Evolutionary conservation across 2,113 vertebrate genomes (phyloP), one percentile per base, ranked within the genome.

Genomic region (Nothoprocta pentlandii): DNA sequence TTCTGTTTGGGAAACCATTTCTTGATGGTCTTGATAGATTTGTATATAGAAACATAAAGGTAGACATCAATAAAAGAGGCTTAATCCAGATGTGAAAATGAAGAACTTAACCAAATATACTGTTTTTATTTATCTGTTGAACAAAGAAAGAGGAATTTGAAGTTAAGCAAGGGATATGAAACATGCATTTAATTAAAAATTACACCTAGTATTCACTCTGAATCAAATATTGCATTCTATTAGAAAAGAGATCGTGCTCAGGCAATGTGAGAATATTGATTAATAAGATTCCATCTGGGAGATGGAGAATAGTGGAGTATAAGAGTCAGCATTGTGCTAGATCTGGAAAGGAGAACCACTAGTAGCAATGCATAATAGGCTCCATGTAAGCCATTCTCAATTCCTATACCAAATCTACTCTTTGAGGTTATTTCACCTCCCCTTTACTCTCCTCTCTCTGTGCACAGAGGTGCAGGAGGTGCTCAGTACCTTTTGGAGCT

Each of bases 11-110:
- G 90, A 92, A 97, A 94, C 67, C 63, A 93, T 94, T 97, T 97
- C 94, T 94, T 96, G 95, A 95, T 93, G 90, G 96, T 93, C 94
- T 91, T 96, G 95, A 90, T 96, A 95, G 87, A 95, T 95, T 95
- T 93, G 91, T 88, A 92, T 56, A 87, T 58, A 82, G 88, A 93
- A 95, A 85, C 32, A 80, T 66, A 92, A 91, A 95, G 71, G 84
- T 51, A 91, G 71, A 58, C 56, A 80, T 68, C 81, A 94, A 82
- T 81, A 81, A 87, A 67, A 91, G 21, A 93, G 25, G 36, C 25
- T 92, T 93, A 93, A 70, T 80, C 67, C 87, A 87, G 51, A 80
- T 32, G 51, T 71, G 80, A 92, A 95, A 95, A 87, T 85, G 10
- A 93, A 92, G 87, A 87, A 69, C 76, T 67, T 90, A 86, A 88